Base-by-base conservation (phyloP, 1,140 invertebrate genomes). In the Aphelinus certus region DNA sequence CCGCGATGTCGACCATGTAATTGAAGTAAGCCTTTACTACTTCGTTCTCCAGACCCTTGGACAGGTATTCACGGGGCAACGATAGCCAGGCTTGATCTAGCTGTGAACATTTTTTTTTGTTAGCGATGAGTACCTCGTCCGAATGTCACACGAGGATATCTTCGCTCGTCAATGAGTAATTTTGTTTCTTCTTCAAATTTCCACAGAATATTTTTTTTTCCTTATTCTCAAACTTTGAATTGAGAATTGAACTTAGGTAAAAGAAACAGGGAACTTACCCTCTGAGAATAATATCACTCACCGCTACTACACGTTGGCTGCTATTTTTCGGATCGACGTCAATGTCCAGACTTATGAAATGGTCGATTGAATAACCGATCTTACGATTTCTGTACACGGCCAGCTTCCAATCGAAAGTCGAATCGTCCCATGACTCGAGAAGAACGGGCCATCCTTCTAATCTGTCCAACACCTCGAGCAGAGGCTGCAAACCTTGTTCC, bases 361-460 rank as follows among this genome's bases (percentile, higher is more conserved):
- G 42, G 57, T 76, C 67, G 2, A 72, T 53, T 3, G 66, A 77
- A 10, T 51, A 73, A 42, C 69, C 70, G 4, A 66, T 5, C 26
- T 60, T 76, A 3, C 62, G 61, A 48, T 71, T 66, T 7, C 26
- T 26, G 57, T 65, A 71, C 0, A 61, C 55, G 26, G 3, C 9
- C 2, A 60, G 9, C 55, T 60, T 92, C 96, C 95, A 97, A 63
- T 92, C 90, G 85, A 94, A 96, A 1, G 88, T 83, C n/a, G 90
- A 90, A 0, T 89, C 89, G 69, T 94, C 89, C 96, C 96, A 98
- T 1, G 79, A 78, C 3, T 93, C 89, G 76, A 94, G 92, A 2
- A 98, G 86, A 4, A 97, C 92, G 0, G 97, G 97, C 96, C 96
- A 98, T 2, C 96, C 96, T 9, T 96, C 96, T 2, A 98, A 85